A percentile compares a stretch with the other conserved stretches of the same genome.
Evolutionary conservation across 2,888 invertebrate genomes (phyloP).

Genomic region (Zygothrica quintamaculata): DNA sequence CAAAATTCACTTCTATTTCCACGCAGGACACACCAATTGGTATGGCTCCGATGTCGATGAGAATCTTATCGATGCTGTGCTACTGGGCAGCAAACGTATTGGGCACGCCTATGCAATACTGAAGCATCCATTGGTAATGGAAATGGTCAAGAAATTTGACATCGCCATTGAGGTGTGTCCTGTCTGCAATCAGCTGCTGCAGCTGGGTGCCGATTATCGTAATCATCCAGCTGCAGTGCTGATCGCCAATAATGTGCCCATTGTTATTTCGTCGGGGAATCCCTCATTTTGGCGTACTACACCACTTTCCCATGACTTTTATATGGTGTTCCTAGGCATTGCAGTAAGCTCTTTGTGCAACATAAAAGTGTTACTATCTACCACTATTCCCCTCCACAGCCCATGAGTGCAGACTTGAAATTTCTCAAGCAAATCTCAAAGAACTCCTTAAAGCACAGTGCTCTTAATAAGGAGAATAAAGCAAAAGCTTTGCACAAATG

Average conservation of each 20-base stretch:
- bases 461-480: conserved; percentile 85
- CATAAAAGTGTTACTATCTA: no score
- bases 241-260: conserved; percentile 88
- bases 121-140: conserved; percentile 89
- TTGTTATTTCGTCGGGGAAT: conserved; percentile 91
- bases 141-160: conserved; percentile 85
- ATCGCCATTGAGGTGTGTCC: conserved; percentile 92
- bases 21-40: conserved; percentile 93
- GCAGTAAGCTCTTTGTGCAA: conserved; percentile 83
- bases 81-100: conserved; percentile 89
- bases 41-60: conserved; percentile 88
- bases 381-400: no score
- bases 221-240: conserved; percentile 90
- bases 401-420: conserved; percentile 88
- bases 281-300: conserved; percentile 91
- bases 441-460: conserved; percentile 90
- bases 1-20: conserved; percentile 88
- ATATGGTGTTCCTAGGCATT: conserved; percentile 90
- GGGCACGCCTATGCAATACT: conserved; percentile 91
- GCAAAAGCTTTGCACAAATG: conserved; percentile 85
- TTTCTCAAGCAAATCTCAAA: conserved; percentile 89
- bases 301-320: conserved; percentile 91
- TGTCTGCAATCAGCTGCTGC: conserved; percentile 90
- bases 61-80: conserved; percentile 90
- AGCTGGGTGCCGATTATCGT: conserved; percentile 88